Conservation (phyloP, 2,113 vertebrate genomes). For the Martes martes region DNA sequence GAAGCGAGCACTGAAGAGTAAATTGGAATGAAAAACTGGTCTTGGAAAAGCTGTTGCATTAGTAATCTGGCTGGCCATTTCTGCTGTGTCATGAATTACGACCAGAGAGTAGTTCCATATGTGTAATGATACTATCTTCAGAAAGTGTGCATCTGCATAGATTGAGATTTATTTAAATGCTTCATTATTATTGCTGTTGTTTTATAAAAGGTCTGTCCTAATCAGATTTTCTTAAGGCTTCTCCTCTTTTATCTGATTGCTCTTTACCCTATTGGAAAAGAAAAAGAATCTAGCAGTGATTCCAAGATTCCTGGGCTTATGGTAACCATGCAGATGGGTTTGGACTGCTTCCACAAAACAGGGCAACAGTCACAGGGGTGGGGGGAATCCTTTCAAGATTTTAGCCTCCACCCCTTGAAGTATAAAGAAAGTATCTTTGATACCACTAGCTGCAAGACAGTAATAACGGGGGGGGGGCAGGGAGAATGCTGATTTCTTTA, state of each 20-base stretch:
- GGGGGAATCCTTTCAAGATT: background rate
- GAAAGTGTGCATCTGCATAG: background rate
- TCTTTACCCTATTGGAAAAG: background rate
- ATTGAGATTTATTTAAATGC: background rate
- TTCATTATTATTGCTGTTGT: background rate
- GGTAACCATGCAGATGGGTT: background rate
- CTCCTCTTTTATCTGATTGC: background rate
- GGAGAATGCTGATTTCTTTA: conserved; percentile 15
- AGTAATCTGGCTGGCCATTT: background rate
- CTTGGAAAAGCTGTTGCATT: background rate
- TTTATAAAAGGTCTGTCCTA: background rate
- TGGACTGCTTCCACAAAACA: background rate
- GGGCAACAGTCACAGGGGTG: background rate
- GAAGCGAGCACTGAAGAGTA: no score
- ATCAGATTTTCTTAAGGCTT: conserved; percentile 1
- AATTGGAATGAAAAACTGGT: background rate
- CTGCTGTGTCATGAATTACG: background rate
- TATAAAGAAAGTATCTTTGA: background rate
- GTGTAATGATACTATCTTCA: background rate
- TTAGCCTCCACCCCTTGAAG: background rate
- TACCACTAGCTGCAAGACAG: background rate
- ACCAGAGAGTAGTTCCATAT: background rate
- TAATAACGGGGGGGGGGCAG: background rate
- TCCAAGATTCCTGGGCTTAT: background rate
- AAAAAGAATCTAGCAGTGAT: background rate